These are phyloP conservation scores for Zaprionus tsacasi DNA, from an alignment of 1,140 invertebrate genomes.

Conservation along the genomic window DNA sequence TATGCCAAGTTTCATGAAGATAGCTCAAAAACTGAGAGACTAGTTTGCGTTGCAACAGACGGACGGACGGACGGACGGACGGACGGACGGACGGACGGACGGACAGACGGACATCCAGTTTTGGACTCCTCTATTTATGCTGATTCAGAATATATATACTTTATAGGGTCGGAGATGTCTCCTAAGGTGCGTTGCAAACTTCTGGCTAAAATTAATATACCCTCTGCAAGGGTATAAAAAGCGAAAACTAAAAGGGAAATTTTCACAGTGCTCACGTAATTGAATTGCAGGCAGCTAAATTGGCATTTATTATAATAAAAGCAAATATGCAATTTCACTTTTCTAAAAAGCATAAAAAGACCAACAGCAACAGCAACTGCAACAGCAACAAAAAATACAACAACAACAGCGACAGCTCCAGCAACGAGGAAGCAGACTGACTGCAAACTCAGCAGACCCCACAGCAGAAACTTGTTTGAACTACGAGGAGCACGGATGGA, in stretches of 20 bases:
- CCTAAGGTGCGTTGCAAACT: too few species aligned
- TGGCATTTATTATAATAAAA: conserved; percentile 83
- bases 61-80: too few species aligned
- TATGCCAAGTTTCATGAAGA: too few species aligned
- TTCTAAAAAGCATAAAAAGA: conserved; percentile 44
- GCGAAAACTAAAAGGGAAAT: conserved; percentile 68
- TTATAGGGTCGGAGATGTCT: too few species aligned
- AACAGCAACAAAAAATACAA: conserved; percentile 34
- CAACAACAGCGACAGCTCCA: conserved; percentile 11
- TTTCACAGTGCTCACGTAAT: conserved; percentile 78
- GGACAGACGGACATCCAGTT: too few species aligned
- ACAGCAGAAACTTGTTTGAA: conserved; percentile 33
- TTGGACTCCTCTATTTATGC: too few species aligned
- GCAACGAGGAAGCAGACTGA: conserved; percentile 34
- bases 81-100: too few species aligned
- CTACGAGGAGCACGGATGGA: conserved; percentile 7
- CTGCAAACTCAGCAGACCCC: conserved; percentile 8
- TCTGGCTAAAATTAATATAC: too few species aligned
- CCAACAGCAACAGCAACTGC: conserved; percentile 12
- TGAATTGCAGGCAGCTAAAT: conserved; percentile 80
- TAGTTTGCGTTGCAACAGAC: too few species aligned
- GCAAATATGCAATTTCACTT: conserved; percentile 80
- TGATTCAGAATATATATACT: too few species aligned
- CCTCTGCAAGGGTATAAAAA: too few species aligned
- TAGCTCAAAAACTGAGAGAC: too few species aligned